Percentiles rank a stretch among this genome's conserved stretches.
phyloP scores from a whole-genome alignment of 2,888 invertebrate species.

The Noctua pronuba region DNA sequence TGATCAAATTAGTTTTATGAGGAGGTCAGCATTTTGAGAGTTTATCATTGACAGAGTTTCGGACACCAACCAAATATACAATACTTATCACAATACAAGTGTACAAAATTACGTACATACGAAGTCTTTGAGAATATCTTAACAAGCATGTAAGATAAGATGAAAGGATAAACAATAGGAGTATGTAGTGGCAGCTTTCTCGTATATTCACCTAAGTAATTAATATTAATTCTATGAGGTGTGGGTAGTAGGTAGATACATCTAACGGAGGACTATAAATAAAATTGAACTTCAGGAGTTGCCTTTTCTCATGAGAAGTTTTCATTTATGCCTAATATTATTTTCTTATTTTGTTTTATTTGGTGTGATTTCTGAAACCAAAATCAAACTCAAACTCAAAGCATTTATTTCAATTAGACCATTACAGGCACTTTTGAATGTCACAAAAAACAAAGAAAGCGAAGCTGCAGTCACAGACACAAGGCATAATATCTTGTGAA shows the following conservation, averaged over 20 bases:
- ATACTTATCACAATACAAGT: too few species aligned
- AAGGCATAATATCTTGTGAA: too few species aligned
- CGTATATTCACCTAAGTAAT: not conserved
- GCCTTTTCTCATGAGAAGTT: fast-evolving
- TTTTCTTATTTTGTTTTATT: not conserved
- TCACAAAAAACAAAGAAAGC: too few species aligned
- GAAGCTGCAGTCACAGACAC: too few species aligned
- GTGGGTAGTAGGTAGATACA: not conserved
- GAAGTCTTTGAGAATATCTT: not conserved
- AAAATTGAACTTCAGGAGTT: not conserved
- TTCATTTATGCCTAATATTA: not conserved
- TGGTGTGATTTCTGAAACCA: not conserved
- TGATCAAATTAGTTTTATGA: not conserved
- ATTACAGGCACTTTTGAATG: too few species aligned
- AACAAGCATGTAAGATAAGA: not conserved
- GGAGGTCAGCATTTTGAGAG: not conserved
- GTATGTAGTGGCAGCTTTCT: not conserved
- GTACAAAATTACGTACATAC: not conserved
- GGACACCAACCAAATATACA: too few species aligned
- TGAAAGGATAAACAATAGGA: not conserved
- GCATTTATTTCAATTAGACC: too few species aligned
- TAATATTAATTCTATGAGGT: not conserved
- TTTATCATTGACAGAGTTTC: not conserved
- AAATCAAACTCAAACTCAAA: too few species aligned
- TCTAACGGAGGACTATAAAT: not conserved